Conservation (phyloP, 2,888 invertebrate species). For the Cistogaster globosa region DNA sequence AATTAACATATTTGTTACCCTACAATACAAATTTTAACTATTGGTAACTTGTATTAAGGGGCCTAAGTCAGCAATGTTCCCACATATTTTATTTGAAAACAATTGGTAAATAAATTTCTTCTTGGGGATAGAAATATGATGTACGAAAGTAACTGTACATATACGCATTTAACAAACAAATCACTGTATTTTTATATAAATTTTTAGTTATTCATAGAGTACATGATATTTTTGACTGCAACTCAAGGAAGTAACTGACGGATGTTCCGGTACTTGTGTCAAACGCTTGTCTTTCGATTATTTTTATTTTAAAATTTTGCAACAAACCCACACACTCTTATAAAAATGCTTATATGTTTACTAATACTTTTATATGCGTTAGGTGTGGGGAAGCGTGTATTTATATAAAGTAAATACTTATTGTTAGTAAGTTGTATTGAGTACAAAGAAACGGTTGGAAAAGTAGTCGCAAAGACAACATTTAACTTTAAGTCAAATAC, state of each 20-base stretch:
- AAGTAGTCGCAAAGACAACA: slow-evolving; percentile 35
- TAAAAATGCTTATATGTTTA: no score
- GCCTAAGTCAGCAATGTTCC: no score
- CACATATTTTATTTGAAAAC: no score
- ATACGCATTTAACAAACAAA: not conserved
- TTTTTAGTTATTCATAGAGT: slow-evolving; percentile 26
- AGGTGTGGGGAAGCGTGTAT: not conserved
- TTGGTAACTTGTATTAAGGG: no score
- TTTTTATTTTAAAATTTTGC: slow-evolving; percentile 46
- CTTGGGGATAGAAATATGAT: not conserved
- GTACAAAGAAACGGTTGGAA: slow-evolving; percentile 46
- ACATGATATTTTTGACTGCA: slow-evolving; percentile 71
- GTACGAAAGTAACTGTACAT: not conserved
- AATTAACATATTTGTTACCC: no score
- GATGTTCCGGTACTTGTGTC: slow-evolving; percentile 82
- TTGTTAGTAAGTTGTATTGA: slow-evolving; percentile 45
- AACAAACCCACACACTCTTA: not conserved
- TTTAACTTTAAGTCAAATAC: slow-evolving; percentile 54
- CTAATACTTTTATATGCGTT: not conserved
- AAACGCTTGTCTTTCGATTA: slow-evolving; percentile 79
- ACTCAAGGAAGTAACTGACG: slow-evolving; percentile 77
- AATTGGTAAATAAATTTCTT: not conserved
- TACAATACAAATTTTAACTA: no score
- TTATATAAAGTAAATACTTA: slow-evolving; percentile 17
- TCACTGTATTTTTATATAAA: slow-evolving; percentile 3